Evolutionary conservation across 2,797 vertebrate genomes (phyloP).

Genomic region (Epinephelus awoara): DNA sequence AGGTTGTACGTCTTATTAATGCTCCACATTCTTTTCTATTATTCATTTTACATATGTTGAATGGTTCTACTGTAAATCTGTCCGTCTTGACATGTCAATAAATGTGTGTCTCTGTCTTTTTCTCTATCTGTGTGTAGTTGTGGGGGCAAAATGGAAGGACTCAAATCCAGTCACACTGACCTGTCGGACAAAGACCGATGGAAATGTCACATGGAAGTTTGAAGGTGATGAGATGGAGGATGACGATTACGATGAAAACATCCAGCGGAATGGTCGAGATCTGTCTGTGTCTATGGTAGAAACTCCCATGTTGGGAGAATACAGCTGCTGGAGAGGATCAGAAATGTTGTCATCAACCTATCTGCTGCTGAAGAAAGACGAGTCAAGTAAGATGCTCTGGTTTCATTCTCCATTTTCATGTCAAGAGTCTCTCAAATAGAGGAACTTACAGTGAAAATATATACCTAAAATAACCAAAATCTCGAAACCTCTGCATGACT

Average conservation of each 20-base stretch:
- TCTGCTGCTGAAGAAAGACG: conserved; percentile 64
- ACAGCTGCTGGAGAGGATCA: conserved; percentile 77
- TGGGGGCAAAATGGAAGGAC: background rate
- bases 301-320: conserved; percentile 62
- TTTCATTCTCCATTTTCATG: conserved; percentile 7
- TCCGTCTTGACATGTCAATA: background rate
- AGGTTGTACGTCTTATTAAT: conserved; percentile 62
- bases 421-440: background rate
- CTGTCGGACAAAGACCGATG: conserved; percentile 27
- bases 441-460: background rate
- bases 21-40: background rate
- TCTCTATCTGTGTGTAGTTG: conserved; percentile 60
- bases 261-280: background rate
- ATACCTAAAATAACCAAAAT: background rate
- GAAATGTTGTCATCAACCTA: conserved; percentile 64
- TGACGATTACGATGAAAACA: fast-evolving
- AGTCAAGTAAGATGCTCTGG: conserved; percentile 55
- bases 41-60: background rate
- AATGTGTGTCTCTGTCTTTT: background rate
- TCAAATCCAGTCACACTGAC: conserved; percentile 49
- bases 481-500: background rate
- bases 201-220: conserved; percentile 67
- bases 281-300: conserved; percentile 43
- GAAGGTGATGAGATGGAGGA: fast-evolving
- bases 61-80: background rate